Base-by-base conservation (phyloP, 2,113 vertebrate species). In the Passer domesticus region DNA sequence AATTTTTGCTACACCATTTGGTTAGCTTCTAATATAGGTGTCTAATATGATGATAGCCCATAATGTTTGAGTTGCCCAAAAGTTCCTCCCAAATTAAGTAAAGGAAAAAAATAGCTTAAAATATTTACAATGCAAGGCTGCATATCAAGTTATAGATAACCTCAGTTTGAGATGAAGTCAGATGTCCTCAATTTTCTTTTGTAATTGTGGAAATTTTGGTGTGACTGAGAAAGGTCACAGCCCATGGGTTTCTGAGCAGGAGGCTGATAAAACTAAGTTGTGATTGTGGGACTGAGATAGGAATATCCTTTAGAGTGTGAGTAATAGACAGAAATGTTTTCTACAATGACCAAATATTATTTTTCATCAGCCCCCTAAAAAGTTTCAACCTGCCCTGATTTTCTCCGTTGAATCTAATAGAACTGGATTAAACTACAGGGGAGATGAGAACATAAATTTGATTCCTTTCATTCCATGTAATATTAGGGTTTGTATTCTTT, bases 371-470 rank as follows among this genome's bases (percentile, higher is more conserved):
- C 70, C 55, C 52, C 92, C 84, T 90, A 82, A 97, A 97, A 98
- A 97, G 95, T 97, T 98, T 97, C 94, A 94, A 96, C 96, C 83
- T 95, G 93, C 91, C 83, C 94, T 96, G 97, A 98, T 98, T 97
- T 98, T 97, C 95, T 97, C 95, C 91, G 95, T 96, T 97, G 96
- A 97, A 97, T 97, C 97, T 98, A 98, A 98, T 96, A 98, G 97
- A 97, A 94, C 95, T 91, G 95, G 97, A 98, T 98, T 98, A 98
- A 98, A 98, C 97, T 96, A 96, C 96, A 97, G 97, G 96, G 94
- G 96, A 97, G 97, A 98, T 96, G 97, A 97, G 97, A 98, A 98
- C 97, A 98, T 97, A 98, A 98, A 98, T 98, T 98, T 97, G 96
- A 97, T 98, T 97, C 97, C 95, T 98, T 98, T 97, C 98, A 93